Conservation (phyloP, 1,140 invertebrate species). For the Apis cerana region DNA sequence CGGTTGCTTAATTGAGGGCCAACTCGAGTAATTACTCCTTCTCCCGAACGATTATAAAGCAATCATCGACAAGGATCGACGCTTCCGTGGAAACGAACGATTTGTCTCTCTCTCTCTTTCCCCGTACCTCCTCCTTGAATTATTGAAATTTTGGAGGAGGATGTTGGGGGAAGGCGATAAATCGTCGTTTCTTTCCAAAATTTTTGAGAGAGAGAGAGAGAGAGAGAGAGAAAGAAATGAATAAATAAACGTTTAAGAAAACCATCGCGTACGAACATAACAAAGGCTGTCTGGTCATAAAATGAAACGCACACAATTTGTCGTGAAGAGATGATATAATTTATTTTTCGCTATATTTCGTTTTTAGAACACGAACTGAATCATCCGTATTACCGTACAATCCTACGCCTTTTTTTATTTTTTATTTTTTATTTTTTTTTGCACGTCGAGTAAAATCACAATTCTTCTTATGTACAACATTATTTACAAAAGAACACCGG, state of each 20-base stretch:
- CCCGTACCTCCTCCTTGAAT: too few relatives aligned
- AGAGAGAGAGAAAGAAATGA: too few relatives aligned
- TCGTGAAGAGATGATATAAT: constrained; percentile 75
- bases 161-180: too few relatives aligned
- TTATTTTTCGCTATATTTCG: constrained; percentile 79
- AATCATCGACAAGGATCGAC: constrained; percentile 68
- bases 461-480: constrained; percentile 77
- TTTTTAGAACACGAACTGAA: constrained; percentile 78
- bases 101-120: neutral
- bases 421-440: constrained; percentile 10
- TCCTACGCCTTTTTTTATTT: constrained; percentile 63
- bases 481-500: constrained; percentile 71
- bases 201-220: too few relatives aligned
- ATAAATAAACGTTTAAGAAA: too few relatives aligned
- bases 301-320: constrained; percentile 25
- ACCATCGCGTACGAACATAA: too few relatives aligned
- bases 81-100: constrained; percentile 42
- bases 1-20: constrained; percentile 55
- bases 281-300: neutral
- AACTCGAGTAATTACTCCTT: constrained; percentile 69
- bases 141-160: too few relatives aligned
- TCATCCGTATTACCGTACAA: constrained; percentile 72
- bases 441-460: constrained; percentile 78
- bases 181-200: too few relatives aligned
- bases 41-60: constrained; percentile 68